Evolutionary conservation across 1,140 invertebrate genomes (phyloP), one percentile per base, ranked within the genome.

Genomic region (Drosophila ambigua): DNA sequence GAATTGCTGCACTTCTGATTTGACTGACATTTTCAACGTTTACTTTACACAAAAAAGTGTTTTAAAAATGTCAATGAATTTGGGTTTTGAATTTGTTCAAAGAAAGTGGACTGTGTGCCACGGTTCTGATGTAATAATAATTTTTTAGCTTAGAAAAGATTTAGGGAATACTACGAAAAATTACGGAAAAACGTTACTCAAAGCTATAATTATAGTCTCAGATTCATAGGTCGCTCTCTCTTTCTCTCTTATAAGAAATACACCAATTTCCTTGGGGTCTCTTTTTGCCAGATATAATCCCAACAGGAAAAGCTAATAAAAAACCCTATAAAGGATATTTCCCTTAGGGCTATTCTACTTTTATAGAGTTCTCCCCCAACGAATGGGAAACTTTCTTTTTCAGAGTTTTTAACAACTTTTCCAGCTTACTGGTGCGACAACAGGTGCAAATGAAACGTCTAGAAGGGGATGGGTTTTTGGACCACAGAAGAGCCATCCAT

Each of bases 371-470:
- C 62, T 20, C 41, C 11, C 49, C 43, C 46, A 65, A 48, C 43
- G 49, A 16, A 39, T 39, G 4, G 26, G 54, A 31, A 4, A 49
- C 11, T 57, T 64, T 15, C 23, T 23, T 20, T 15, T 28, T 23
- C 54, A 35, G 35, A 49, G 44, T 76, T 72, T 72, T 77, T 48
- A 41, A 50, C 61, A 62, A 60, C 49, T 50, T 67, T 72, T 64
- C 45, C 45, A 46, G 67, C 20, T 69, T 67, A 50, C 52, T 50
- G 49, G 15, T 67, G 74, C 46, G 49, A 72, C 82, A 87, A 82
- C 78, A 87, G 82, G 82, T 87, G 82, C 52, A 69, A 52, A 35
- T 46, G 63, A 53, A 55, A 43, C 4, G n/a, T 62, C 62, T 20
- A 39, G 26, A 49, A 23, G 28, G 24, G 6, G 4, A 41, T 0